phyloP scores from a whole-genome alignment of 2,797 vertebrate genomes.

The Sebastes nivosus region DNA sequence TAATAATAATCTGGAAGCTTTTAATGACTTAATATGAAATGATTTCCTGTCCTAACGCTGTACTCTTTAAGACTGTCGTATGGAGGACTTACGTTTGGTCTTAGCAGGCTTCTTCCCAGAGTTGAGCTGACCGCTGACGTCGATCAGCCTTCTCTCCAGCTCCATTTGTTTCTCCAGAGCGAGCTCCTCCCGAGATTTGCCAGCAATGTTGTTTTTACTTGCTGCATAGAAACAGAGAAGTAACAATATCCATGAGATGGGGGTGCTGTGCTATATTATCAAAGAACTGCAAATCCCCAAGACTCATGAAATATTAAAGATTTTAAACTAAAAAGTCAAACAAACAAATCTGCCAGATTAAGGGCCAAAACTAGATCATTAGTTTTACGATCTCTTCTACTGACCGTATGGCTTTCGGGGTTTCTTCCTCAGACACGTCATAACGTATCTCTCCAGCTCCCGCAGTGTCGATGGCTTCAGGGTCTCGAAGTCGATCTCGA shows the following conservation, averaged over 20 bases:
- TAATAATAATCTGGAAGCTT: not conserved
- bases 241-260: not conserved
- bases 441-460: conserved; percentile 93
- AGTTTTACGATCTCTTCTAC: not conserved
- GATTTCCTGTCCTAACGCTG: not conserved
- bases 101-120: conserved; percentile 92
- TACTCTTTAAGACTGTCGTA: accelerated
- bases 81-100: conserved; percentile 84
- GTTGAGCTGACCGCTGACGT: conserved; percentile 95
- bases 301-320: too few relatives aligned
- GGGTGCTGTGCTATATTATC: accelerated
- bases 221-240: conserved; percentile 61
- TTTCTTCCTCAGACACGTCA: conserved; percentile 93
- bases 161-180: conserved; percentile 93
- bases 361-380: not conserved
- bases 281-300: not conserved
- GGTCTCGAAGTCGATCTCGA: conserved; percentile 96
- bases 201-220: conserved; percentile 86
- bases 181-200: conserved; percentile 92
- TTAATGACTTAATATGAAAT: not conserved
- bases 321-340: not conserved
- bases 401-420: conserved; percentile 90
- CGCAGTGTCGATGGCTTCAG: conserved; percentile 93
- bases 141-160: conserved; percentile 91
- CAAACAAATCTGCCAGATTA: not conserved